These are phyloP conservation scores for Pelusios castaneus DNA, from an alignment of 2,113 vertebrate species.

Conservation along the genomic window DNA sequence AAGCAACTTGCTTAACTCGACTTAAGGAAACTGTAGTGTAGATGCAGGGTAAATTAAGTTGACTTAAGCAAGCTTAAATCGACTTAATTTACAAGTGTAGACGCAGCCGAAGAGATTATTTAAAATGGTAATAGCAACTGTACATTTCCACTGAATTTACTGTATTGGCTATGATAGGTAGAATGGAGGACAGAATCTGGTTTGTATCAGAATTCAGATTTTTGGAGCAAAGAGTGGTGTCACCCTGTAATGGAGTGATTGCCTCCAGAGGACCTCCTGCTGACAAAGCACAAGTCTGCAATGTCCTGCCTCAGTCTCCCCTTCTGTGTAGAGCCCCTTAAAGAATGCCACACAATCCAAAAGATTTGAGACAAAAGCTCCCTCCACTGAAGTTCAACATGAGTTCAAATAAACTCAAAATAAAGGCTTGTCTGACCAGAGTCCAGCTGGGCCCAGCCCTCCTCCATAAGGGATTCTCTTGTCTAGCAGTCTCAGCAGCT, in stretches of 20 bases:
- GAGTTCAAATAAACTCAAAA: neutral
- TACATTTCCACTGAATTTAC: neutral
- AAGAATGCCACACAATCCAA: neutral
- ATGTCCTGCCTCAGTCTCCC: neutral
- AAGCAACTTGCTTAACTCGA: too few relatives aligned
- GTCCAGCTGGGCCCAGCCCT: neutral
- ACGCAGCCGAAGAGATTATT: too few relatives aligned
- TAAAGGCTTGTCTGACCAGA: neutral
- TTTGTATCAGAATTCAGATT: fast-evolving
- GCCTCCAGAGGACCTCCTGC: neutral
- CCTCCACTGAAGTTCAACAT: neutral
- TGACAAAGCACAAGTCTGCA: neutral
- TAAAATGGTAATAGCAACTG: neutral
- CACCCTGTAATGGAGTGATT: fast-evolving
- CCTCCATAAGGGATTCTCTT: neutral
- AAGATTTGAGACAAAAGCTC: neutral
- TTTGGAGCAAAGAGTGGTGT: neutral
- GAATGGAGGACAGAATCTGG: neutral
- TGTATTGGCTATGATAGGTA: neutral
- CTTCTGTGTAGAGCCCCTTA: neutral
- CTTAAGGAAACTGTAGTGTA: too few relatives aligned
- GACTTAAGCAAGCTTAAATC: too few relatives aligned
- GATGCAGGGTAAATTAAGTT: too few relatives aligned
- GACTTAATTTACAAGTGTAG: too few relatives aligned
- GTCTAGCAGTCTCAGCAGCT: neutral